Evolutionary conservation across 2,113 vertebrate species (phyloP).

Genomic region (Anoura caudifer): DNA sequence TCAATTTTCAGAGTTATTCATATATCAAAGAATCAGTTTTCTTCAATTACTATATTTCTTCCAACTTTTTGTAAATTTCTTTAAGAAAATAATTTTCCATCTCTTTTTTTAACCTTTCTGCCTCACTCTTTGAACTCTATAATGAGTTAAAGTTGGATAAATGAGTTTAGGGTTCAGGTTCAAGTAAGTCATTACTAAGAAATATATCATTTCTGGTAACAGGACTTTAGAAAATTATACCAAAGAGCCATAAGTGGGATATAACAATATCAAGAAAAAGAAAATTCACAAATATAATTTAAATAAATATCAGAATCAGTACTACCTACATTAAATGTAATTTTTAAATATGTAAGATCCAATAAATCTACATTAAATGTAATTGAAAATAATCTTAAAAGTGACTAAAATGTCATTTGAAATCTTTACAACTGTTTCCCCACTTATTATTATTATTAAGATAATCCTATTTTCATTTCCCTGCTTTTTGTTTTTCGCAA

Average conservation of each 20-base stretch:
- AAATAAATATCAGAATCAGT: background rate
- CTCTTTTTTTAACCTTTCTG: background rate
- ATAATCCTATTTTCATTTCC: background rate
- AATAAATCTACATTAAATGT: background rate
- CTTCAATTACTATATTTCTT: background rate
- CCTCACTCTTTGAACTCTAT: background rate
- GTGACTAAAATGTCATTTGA: background rate
- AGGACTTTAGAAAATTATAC: background rate
- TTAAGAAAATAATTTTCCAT: background rate
- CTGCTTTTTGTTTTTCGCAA: background rate
- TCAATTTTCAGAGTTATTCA: background rate
- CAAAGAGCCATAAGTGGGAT: background rate
- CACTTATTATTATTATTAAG: too few species aligned
- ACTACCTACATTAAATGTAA: background rate
- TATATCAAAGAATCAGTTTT: background rate
- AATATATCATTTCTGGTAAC: background rate
- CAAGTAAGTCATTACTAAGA: background rate
- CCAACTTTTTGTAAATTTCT: background rate
- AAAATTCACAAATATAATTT: background rate
- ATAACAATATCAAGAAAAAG: background rate
- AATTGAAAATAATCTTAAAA: constrained; percentile 17
- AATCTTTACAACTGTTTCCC: background rate
- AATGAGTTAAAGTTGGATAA: background rate
- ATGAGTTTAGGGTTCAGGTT: background rate
- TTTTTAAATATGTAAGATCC: background rate